phyloP scores from a whole-genome alignment of 2,797 vertebrate genomes.

The Esox masquinongy region DNA sequence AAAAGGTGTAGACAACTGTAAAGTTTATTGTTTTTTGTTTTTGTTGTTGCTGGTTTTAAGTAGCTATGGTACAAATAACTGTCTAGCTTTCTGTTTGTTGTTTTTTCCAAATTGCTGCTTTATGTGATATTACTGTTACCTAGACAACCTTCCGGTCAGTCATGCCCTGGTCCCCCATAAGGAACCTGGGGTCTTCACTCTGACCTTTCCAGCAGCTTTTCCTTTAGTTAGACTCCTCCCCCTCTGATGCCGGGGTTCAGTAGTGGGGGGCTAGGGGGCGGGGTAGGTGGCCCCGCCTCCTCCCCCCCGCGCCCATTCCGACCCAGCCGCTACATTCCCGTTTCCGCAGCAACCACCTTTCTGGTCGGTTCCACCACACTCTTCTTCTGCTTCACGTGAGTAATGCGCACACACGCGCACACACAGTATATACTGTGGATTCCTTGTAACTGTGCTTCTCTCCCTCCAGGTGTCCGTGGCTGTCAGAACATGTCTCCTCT shows the following conservation, averaged over 20 bases:
- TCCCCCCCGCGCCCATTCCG: conserved; percentile 86
- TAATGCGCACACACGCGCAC: conserved; percentile 32
- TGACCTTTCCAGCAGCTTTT: conserved; percentile 50
- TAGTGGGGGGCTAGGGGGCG: conserved; percentile 75
- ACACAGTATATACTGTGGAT: neutral
- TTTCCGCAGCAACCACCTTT: conserved; percentile 92
- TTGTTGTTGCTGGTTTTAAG: neutral
- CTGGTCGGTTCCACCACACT: conserved; percentile 94
- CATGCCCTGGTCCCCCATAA: conserved; percentile 50
- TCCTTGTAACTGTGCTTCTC: conserved; percentile 10
- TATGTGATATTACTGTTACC: conserved; percentile 30
- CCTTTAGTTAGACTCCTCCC: conserved; percentile 47
- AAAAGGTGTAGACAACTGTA: conserved; percentile 38
- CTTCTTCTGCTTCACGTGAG: conserved; percentile 99
- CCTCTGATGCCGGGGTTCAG: conserved; percentile 75
- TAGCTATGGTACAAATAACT: conserved; percentile 9
- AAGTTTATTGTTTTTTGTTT: neutral
- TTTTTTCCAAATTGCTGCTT: conserved; percentile 48
- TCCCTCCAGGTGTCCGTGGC: conserved; percentile 86
- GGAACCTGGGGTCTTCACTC: conserved; percentile 37
- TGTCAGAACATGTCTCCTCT: conserved; percentile 85
- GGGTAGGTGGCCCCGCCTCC: conserved; percentile 73
- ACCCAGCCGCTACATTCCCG: conserved; percentile 95
- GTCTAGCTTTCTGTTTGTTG: conserved; percentile 22
- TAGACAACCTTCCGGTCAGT: conserved; percentile 25